Evolutionary conservation across 2,888 invertebrate genomes (phyloP).

Genomic region (Nemotelus pantherinus): DNA sequence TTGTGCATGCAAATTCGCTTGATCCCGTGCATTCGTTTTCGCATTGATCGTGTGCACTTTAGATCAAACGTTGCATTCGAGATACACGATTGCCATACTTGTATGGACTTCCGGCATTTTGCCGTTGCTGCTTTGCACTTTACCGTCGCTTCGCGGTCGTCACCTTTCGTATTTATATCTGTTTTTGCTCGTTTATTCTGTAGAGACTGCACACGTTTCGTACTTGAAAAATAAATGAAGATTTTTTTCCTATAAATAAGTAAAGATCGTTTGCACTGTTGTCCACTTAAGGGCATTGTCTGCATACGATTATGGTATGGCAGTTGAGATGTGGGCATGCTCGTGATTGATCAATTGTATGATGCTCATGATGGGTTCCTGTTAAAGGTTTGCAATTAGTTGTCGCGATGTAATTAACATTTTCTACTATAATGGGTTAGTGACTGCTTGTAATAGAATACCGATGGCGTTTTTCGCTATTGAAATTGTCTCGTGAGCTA

Average conservation of each 20-base stretch:
- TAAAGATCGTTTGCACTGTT: not conserved
- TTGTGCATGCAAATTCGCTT: conserved; percentile 47
- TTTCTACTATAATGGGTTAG: too few species aligned
- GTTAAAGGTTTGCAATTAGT: too few species aligned
- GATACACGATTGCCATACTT: conserved; percentile 11
- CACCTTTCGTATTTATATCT: conserved; percentile 19
- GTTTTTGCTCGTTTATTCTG: not conserved
- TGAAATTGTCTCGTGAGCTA: too few species aligned
- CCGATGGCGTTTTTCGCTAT: too few species aligned
- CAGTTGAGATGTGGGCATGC: not conserved
- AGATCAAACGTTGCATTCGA: conserved; percentile 27
- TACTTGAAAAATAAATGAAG: not conserved
- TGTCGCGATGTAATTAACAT: too few species aligned
- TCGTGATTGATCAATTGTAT: not conserved
- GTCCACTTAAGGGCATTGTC: not conserved
- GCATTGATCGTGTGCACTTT: conserved; percentile 25
- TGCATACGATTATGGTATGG: not conserved
- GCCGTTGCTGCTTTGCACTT: not conserved
- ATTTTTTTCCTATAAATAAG: conserved; percentile 5
- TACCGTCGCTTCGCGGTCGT: not conserved
- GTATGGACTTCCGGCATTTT: conserved; percentile 40
- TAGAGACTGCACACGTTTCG: conserved; percentile 2
- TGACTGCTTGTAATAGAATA: too few species aligned
- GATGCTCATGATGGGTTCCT: too few species aligned
- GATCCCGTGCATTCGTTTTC: conserved; percentile 36